Conservation (phyloP, 1,140 invertebrate genomes). For the Panonychus citri region DNA sequence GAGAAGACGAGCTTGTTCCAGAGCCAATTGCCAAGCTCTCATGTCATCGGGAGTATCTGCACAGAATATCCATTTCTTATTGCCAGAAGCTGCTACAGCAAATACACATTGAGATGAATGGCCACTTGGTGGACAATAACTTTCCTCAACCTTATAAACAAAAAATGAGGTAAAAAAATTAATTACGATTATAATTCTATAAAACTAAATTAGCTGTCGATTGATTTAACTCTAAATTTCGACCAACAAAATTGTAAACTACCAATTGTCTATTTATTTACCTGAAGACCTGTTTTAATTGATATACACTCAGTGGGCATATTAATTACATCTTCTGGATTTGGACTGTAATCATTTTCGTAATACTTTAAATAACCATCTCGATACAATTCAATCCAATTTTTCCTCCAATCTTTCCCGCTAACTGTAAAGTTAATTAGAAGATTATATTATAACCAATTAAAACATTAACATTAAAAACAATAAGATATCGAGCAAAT, state of each 20-base stretch:
- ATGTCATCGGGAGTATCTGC: slow-evolving; percentile 21
- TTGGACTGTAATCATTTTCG: slow-evolving; percentile 18
- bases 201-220: no score
- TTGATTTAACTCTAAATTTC: neutral
- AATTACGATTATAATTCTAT: neutral
- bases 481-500: no score
- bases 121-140: neutral
- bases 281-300: slow-evolving; percentile 17
- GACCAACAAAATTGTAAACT: neutral
- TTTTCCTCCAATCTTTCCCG: slow-evolving; percentile 18
- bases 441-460: neutral
- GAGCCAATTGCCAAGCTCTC: slow-evolving; percentile 20
- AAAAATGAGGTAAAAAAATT: neutral
- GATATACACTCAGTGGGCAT: slow-evolving; percentile 16
- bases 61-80: slow-evolving; percentile 17
- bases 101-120: neutral
- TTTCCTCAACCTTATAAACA: neutral
- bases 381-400: slow-evolving; percentile 20
- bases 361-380: slow-evolving; percentile 21
- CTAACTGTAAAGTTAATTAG: neutral
- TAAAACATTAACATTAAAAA: neutral
- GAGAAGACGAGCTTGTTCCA: slow-evolving; percentile 19
- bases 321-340: slow-evolving; percentile 19
- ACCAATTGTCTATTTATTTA: slow-evolving; percentile 5
- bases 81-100: slow-evolving; percentile 10